Base-by-base conservation (phyloP, 1,140 invertebrate genomes). In the Thalassaphorura encarpata region DNA sequence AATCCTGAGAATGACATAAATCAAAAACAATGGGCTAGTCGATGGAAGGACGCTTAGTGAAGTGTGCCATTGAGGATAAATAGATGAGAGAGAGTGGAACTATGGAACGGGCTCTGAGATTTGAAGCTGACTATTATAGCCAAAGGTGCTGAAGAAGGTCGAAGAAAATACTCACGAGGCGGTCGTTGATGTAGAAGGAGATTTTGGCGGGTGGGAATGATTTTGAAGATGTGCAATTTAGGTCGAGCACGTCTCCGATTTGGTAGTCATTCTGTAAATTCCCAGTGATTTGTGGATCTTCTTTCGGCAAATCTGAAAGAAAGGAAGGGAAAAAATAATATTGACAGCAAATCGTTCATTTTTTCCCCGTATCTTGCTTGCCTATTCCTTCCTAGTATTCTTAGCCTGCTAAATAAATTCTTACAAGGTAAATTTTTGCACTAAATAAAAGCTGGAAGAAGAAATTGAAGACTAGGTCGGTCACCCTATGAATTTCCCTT, bases 221-320 rank as follows among this genome's bases (percentile, higher is more conserved):
- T 68, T 81, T 83, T 31, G 81, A 82, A 23, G 85, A 89, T 19
- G 85, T 88, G 69, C 87, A 90, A 72, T 89, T 90, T 55, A 89
- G 72, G 68, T 82, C 82, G 60, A 90, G 77, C 54, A 80, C 79
- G 68, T 89, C 85, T 28, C 86, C 87, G 66, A 80, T 81, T 70
- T 84, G 80, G 68, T 87, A 83, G 50, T 62, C 60, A 69, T 85
- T 80, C 69, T 80, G 77, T 67, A 85, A 79, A 62, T 84, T 82
- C 2, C 86, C 85, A 26, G 78, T 83, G 72, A 90, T 89, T 67
- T 77, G 77, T 3, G 87, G 87, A 19, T 81, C 83, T 63, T 84
- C 82, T 58, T 79, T 77, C 2, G 86, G 83, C 55, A 87, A 70
- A 72, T 80, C 87, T 89, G 73, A 57, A 56, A n/a, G n/a, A n/a